Percentiles rank a stretch among this genome's conserved stretches.
Evolutionary conservation across 2,888 invertebrate genomes (phyloP).

Genomic region (Muscina levida): DNA sequence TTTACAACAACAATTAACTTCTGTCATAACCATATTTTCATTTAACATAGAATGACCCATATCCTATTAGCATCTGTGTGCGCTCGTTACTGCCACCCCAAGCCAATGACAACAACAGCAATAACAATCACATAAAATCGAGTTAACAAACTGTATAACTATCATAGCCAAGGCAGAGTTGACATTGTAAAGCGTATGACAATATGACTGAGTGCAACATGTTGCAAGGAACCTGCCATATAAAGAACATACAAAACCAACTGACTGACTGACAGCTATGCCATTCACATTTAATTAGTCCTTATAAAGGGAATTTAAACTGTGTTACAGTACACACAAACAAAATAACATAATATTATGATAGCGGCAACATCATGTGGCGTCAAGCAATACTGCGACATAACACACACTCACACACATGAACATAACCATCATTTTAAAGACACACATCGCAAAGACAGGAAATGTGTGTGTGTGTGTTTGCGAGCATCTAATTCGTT

Average conservation of each 20-base stretch:
- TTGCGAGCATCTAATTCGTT: too few relatives aligned
- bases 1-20: too few relatives aligned
- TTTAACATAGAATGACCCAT: not conserved
- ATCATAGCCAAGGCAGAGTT: not conserved
- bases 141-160: not conserved
- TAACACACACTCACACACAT: too few relatives aligned
- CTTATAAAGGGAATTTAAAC: constrained; percentile 21
- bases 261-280: constrained; percentile 29
- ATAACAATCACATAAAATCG: not conserved
- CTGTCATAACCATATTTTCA: too few relatives aligned
- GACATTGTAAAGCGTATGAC: too few relatives aligned
- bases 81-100: too few relatives aligned
- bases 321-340: not conserved
- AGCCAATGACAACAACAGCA: not conserved
- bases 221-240: not conserved
- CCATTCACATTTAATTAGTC: constrained; percentile 26
- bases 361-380: too few relatives aligned
- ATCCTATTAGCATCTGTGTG: not conserved
- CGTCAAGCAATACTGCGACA: too few relatives aligned
- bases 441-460: too few relatives aligned
- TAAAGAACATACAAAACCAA: not conserved
- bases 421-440: not conserved
- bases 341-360: not conserved
- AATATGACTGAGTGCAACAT: not conserved
- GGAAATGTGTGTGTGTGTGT: too few relatives aligned